Conservation (phyloP, 2,888 invertebrate genomes). For the Drosophila yooni region DNA sequence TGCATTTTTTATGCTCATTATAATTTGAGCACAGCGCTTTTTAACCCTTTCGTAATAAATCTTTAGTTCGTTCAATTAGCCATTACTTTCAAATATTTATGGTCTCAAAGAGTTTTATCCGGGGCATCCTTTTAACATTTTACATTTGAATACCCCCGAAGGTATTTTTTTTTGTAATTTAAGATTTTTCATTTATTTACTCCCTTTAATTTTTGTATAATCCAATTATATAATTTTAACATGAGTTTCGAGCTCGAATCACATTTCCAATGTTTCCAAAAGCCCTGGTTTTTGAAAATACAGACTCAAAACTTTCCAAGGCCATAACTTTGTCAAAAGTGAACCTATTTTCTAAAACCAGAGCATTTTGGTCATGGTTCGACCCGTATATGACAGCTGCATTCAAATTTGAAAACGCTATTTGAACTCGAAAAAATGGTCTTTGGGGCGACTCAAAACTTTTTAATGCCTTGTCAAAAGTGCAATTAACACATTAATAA, state of each 20-base stretch:
- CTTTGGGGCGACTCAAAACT: background rate
- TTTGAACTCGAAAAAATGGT: background rate
- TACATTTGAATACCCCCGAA: background rate
- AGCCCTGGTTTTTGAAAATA: background rate
- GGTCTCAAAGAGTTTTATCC: background rate
- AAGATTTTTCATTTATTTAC: background rate
- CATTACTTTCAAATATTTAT: background rate
- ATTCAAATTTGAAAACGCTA: background rate
- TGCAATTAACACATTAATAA: background rate
- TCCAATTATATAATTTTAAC: background rate
- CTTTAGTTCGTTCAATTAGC: background rate
- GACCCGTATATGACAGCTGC: background rate
- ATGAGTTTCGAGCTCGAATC: background rate
- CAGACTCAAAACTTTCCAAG: background rate
- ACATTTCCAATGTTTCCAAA: background rate
- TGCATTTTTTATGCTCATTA: slow-evolving; percentile 16
- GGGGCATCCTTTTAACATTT: background rate
- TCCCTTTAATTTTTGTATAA: background rate
- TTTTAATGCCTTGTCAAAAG: background rate
- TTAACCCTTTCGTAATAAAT: background rate
- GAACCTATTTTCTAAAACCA: background rate
- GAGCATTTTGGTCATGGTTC: background rate
- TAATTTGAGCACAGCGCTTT: background rate
- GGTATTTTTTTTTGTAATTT: background rate
- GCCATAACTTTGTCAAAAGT: background rate